Conservation (phyloP, 2,797 vertebrate species). For the Percopsis omiscomaycus region DNA sequence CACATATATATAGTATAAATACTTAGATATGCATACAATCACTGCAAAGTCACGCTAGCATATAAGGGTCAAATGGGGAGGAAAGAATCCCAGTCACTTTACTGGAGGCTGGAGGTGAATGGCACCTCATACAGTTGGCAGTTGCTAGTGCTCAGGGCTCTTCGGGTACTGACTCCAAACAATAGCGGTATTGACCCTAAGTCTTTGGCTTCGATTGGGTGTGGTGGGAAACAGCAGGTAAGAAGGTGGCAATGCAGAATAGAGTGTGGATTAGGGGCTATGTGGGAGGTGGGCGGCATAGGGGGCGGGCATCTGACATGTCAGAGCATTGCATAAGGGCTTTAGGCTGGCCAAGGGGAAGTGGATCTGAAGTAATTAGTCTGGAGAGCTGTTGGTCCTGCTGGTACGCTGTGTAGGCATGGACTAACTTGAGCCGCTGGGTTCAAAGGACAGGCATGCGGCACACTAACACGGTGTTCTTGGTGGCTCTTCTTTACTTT, state of each 20-base stretch:
- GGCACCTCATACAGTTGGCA: background rate
- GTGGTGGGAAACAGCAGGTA: slow-evolving; percentile 26
- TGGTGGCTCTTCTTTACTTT: background rate
- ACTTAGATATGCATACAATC: background rate
- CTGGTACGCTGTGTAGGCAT: slow-evolving; percentile 1
- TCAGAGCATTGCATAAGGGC: slow-evolving; percentile 62
- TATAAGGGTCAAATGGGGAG: background rate
- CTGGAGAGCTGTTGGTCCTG: slow-evolving; percentile 27
- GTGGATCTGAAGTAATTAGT: slow-evolving; percentile 47
- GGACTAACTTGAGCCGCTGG: background rate
- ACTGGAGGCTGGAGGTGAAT: background rate
- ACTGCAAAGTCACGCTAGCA: no score
- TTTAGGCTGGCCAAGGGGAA: slow-evolving; percentile 38
- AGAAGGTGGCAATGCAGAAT: slow-evolving; percentile 23
- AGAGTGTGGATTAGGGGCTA: slow-evolving; percentile 47
- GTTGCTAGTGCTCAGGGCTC: background rate
- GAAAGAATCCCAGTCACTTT: no score
- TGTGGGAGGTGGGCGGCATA: slow-evolving; percentile 53
- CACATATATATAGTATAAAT: background rate
- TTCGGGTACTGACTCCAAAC: background rate
- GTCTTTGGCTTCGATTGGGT: background rate
- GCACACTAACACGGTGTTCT: background rate
- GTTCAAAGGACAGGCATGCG: slow-evolving; percentile 13
- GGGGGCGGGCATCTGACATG: slow-evolving; percentile 23
- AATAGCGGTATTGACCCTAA: background rate